phyloP scores from a whole-genome alignment of 2,113 vertebrate genomes.

The Mastomys coucha region DNA sequence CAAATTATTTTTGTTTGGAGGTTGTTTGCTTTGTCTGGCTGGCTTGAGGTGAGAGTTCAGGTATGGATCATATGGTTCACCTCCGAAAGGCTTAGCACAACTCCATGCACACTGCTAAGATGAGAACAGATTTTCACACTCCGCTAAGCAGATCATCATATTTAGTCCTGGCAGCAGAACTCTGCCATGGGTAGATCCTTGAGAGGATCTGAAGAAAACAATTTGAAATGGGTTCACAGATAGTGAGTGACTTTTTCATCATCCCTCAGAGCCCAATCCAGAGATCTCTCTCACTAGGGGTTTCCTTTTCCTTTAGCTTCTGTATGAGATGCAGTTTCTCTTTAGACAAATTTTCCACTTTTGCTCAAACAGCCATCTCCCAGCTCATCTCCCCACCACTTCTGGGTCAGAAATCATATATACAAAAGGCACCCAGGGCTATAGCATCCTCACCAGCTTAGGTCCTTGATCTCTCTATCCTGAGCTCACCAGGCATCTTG shows the following conservation, averaged over 20 bases:
- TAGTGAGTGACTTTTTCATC: background rate
- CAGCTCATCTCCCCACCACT: background rate
- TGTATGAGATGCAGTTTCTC: background rate
- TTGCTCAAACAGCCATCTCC: background rate
- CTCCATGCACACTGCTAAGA: background rate
- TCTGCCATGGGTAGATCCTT: background rate
- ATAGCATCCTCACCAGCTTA: background rate
- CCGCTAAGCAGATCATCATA: background rate
- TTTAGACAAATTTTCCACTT: background rate
- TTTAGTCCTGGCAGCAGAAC: slow-evolving; percentile 3
- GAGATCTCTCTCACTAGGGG: background rate
- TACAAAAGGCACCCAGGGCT: background rate
- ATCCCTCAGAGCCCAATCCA: background rate
- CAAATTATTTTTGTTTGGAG: slow-evolving; percentile 47
- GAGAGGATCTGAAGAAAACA: background rate
- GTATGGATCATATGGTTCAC: background rate
- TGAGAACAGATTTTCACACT: slow-evolving; percentile 28
- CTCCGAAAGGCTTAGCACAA: slow-evolving; percentile 26
- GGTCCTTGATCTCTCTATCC: background rate
- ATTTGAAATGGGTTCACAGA: background rate
- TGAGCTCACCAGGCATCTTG: background rate
- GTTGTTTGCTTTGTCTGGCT: slow-evolving; percentile 37
- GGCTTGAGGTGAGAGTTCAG: slow-evolving; percentile 6
- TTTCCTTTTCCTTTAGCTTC: slow-evolving; percentile 39
- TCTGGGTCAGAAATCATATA: background rate